phyloP scores from a whole-genome alignment of 2,888 invertebrate genomes.

The Mythimna lalbum region DNA sequence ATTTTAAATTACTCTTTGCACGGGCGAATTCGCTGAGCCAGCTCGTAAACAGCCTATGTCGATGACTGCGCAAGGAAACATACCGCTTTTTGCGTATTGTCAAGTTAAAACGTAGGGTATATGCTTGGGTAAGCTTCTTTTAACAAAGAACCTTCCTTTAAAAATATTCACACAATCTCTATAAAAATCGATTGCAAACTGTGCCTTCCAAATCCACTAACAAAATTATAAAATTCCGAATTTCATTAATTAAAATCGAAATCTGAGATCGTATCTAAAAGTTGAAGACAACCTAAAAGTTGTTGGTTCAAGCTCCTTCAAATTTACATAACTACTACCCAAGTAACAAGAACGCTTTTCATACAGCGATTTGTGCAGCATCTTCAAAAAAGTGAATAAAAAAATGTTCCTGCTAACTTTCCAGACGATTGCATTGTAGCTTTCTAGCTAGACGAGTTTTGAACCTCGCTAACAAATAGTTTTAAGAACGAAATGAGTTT shows the following conservation, averaged over 20 bases:
- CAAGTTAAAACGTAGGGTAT: conserved; percentile 24
- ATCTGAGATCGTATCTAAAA: conserved; percentile 35
- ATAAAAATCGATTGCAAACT: background rate
- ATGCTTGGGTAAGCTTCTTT: background rate
- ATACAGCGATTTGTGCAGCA: conserved; percentile 41
- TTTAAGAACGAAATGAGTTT: conserved; percentile 42
- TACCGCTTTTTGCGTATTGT: conserved; percentile 52
- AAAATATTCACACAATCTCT: background rate
- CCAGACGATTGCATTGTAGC: conserved; percentile 72
- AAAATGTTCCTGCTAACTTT: conserved; percentile 69
- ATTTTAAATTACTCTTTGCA: conserved; percentile 88
- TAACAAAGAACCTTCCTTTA: background rate
- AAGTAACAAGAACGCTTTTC: conserved; percentile 44
- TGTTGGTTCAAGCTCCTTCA: conserved; percentile 34
- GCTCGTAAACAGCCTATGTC: conserved; percentile 77
- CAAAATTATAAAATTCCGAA: conserved; percentile 19
- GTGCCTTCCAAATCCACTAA: background rate
- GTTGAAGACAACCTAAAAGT: conserved; percentile 41
- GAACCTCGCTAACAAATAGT: conserved; percentile 40
- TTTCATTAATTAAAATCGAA: conserved; percentile 46
- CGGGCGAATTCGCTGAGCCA: conserved; percentile 82
- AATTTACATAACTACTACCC: conserved; percentile 46
- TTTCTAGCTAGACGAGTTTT: conserved; percentile 45
- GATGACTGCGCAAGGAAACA: conserved; percentile 59
- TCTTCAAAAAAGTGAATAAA: conserved; percentile 41